Evolutionary conservation across 1,140 invertebrate genomes (phyloP).

Genomic region (Diabrotica virgifera): DNA sequence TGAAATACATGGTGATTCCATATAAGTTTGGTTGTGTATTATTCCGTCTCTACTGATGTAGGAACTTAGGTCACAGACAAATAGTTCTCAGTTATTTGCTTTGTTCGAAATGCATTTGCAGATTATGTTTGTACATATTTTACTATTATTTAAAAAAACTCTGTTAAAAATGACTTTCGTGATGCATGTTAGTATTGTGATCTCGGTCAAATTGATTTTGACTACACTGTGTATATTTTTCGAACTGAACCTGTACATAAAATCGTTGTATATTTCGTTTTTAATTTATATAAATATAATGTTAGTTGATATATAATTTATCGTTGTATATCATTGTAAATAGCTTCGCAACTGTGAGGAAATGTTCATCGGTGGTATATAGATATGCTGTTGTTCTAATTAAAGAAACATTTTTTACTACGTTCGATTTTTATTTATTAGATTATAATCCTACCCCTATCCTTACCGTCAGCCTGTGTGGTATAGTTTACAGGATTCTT

Average conservation of each 20-base stretch:
- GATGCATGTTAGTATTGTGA: constrained; percentile 18
- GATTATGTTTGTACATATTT: background rate
- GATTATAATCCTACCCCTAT: too few species aligned
- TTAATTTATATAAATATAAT: constrained; percentile 16
- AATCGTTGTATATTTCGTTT: constrained; percentile 23
- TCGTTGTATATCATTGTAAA: constrained; percentile 20
- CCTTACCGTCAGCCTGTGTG: too few species aligned
- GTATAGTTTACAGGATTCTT: too few species aligned
- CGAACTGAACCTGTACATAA: constrained; percentile 22
- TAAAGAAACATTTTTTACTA: constrained; percentile 10
- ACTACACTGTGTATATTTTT: constrained; percentile 19
- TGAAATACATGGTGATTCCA: too few species aligned
- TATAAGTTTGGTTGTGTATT: too few species aligned
- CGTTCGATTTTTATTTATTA: background rate
- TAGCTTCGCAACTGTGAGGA: constrained; percentile 22
- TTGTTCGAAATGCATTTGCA: too few species aligned
- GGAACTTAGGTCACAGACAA: too few species aligned
- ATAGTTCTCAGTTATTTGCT: too few species aligned
- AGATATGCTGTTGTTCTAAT: constrained; percentile 20
- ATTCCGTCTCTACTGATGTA: too few species aligned
- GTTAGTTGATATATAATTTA: constrained; percentile 14
- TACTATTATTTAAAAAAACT: background rate
- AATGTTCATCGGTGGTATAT: constrained; percentile 20
- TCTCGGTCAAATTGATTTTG: constrained; percentile 17
- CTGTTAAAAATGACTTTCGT: background rate